Evolutionary conservation across 1,140 invertebrate genomes (phyloP).

Genomic region (Ladona fulva): DNA sequence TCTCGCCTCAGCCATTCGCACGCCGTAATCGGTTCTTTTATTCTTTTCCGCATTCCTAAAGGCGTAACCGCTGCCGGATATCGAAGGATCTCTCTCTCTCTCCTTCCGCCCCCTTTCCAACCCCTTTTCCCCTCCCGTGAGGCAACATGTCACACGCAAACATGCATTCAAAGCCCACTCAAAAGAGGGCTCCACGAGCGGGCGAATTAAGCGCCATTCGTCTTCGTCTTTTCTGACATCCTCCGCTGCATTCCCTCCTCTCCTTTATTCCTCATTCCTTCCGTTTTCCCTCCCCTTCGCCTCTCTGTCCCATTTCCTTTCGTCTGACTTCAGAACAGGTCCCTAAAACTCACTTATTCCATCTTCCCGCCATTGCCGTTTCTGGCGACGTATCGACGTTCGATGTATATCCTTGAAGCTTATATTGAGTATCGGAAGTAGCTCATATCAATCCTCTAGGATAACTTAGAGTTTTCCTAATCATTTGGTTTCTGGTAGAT

Average conservation of each 20-base stretch:
- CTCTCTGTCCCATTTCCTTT: not conserved
- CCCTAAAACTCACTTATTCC: no score
- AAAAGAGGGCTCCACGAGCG: not conserved
- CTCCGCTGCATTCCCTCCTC: not conserved
- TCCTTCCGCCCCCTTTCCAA: not conserved
- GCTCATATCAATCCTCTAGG: no score
- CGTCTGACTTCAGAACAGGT: not conserved
- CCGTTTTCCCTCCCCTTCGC: not conserved
- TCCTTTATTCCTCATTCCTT: not conserved
- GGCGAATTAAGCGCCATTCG: not conserved
- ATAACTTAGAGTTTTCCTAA: no score
- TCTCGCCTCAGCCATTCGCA: no score
- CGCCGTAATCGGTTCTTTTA: not conserved
- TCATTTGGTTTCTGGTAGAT: no score
- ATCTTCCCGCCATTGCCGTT: no score
- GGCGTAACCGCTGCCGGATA: no score
- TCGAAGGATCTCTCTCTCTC: not conserved
- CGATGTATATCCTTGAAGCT: no score
- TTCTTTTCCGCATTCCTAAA: not conserved
- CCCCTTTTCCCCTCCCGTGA: not conserved
- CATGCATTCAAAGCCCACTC: not conserved
- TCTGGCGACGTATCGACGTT: no score
- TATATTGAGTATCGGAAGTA: no score
- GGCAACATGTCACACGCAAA: conserved; percentile 3
- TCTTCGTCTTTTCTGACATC: not conserved